These are phyloP conservation scores for Pteropus alecto DNA, from an alignment of 2,113 vertebrate species.

Conservation along the genomic window DNA sequence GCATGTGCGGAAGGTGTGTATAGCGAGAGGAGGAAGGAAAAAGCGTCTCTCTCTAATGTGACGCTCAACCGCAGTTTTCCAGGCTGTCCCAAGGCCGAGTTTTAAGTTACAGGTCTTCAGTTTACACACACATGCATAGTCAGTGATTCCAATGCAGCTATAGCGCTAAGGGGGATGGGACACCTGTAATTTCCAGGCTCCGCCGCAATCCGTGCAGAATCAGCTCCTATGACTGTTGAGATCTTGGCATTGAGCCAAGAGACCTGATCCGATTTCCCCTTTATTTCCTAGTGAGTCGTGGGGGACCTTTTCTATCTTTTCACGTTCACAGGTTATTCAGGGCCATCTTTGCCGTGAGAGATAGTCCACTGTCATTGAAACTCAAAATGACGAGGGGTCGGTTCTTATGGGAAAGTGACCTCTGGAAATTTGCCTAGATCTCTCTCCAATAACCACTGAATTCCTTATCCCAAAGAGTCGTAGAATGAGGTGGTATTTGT, in stretches of 20 bases:
- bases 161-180: background rate
- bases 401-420: background rate
- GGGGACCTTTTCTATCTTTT: background rate
- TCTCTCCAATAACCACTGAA: background rate
- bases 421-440: background rate
- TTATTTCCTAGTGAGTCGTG: background rate
- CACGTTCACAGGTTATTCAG: background rate
- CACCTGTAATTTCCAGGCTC: background rate
- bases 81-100: background rate
- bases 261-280: background rate
- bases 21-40: background rate
- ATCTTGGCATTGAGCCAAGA: background rate
- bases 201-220: background rate
- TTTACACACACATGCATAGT: background rate
- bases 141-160: background rate
- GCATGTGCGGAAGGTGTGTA: background rate
- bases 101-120: background rate
- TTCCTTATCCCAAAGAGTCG: background rate
- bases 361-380: background rate
- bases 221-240: background rate
- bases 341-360: background rate
- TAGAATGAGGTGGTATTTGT: background rate
- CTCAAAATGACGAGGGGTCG: background rate
- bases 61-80: background rate
- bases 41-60: background rate